Evolutionary conservation across 2,113 vertebrate genomes (phyloP).

Genomic region (Coracopsis vasa): DNA sequence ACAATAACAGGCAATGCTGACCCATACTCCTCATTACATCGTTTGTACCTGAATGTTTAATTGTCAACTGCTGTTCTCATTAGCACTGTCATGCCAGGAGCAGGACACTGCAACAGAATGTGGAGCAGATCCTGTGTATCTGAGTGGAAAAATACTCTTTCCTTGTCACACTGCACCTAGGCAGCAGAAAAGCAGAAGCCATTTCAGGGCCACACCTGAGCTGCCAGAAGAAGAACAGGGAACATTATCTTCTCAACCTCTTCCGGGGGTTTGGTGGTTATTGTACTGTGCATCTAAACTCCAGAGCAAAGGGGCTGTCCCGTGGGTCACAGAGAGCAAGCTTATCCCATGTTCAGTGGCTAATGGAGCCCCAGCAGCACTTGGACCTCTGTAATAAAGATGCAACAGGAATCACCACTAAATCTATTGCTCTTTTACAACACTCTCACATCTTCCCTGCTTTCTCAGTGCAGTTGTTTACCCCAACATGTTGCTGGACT

Average conservation of each 20-base stretch:
- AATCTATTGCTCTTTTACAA: background rate
- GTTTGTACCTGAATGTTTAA: background rate
- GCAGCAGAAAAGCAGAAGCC: background rate
- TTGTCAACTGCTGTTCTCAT: background rate
- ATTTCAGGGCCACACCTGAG: background rate
- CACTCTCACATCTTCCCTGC: no score
- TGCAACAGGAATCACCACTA: background rate
- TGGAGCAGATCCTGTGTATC: background rate
- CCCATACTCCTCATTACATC: background rate
- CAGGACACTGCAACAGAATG: background rate
- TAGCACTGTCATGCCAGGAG: background rate
- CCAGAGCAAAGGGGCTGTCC: background rate
- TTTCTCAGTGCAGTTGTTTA: background rate
- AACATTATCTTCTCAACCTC: background rate
- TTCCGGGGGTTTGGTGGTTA: accelerated
- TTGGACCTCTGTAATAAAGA: background rate
- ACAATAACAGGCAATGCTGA: background rate
- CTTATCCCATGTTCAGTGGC: no score
- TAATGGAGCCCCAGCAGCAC: accelerated
- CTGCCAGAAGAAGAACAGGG: background rate
- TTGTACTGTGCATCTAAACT: background rate
- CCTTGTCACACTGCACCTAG: background rate
- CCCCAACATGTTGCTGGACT: accelerated
- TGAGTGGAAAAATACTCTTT: background rate
- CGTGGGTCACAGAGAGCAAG: background rate